Evolutionary conservation across 2,888 invertebrate species (phyloP), one percentile per base, ranked within the genome.

Genomic region (Oscheius sp.): DNA sequence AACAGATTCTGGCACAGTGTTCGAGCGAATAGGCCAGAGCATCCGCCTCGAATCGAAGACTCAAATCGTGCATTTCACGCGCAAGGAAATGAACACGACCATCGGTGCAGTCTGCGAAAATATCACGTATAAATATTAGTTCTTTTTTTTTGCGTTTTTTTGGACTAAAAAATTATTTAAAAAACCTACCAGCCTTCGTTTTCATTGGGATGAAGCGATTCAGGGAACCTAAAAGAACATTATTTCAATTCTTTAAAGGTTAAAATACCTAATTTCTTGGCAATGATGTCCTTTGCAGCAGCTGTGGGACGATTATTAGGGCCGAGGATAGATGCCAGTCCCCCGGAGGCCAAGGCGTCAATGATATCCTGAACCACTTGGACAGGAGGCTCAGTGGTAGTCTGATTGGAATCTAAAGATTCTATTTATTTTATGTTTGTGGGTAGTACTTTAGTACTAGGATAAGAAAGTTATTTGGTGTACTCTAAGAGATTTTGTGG

Each of bases 1-100:
- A 82, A 69, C 85, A 85, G 61, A 78, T 72, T 45, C 75, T 74
- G 28, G 82, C 83, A 71, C 85, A 85, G 50, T 82, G 82, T 22
- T 78, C 76, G 36, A 85, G 57, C 4, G 82, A 80, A 56, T 74
- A 77, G 36, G 80, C 80, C 28, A 80, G 73, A 41, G 84, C 78
- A 57, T 84, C 81, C 6, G 79, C 70, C 68, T 84, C 82, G 68
- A 84, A 85, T 41, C 73, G 78, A 33, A 74, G 67, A 3, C 75
- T 69, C 50, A 81, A 73, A 33, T 82, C 80, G n/a, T 61, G 59
- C 56, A 84, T 57, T 57, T 78, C 75, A 33, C 73, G 61, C 38
- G 80, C 82, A 14, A 72, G 56, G 68, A 82, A 84, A 17, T 68
- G 71, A 30, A 84, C 67, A 61, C 71, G 66, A 30, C 80, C 81